These are phyloP conservation scores for Psephotus haematonotus DNA, from an alignment of 2,113 vertebrate genomes.

Conservation along the genomic window DNA sequence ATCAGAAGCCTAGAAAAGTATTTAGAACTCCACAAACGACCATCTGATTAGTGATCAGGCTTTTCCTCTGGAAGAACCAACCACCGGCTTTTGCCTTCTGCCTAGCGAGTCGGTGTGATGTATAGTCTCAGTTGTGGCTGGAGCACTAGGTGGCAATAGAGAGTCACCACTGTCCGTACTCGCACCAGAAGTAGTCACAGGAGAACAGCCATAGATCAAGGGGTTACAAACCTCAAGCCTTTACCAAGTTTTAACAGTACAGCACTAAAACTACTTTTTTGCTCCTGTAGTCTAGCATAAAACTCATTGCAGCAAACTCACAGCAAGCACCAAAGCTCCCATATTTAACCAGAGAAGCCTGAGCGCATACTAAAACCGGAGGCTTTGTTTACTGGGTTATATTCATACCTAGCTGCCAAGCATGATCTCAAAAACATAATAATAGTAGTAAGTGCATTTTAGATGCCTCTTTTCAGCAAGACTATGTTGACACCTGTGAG, in stretches of 20 bases:
- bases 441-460: not conserved
- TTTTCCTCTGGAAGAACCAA: not conserved
- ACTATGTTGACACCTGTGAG: not conserved
- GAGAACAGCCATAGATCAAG: not conserved
- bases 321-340: not conserved
- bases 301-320: not conserved
- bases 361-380: accelerated
- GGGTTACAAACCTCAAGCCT: not conserved
- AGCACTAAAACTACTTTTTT: not conserved
- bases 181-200: not conserved
- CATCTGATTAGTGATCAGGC: accelerated
- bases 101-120: accelerated
- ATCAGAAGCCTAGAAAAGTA: not conserved
- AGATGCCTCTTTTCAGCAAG: not conserved
- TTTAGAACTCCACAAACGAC: accelerated
- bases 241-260: not conserved
- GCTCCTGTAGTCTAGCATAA: not conserved
- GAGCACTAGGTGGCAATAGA: conserved; percentile 41
- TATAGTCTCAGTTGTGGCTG: not conserved
- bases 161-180: not conserved
- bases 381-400: not conserved
- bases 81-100: not conserved
- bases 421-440: not conserved
- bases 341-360: not conserved
- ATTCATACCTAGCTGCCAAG: not conserved